Evolutionary conservation across 2,888 invertebrate genomes (phyloP), one percentile per base, ranked within the genome.

Genomic region (Mesoligia furuncula): DNA sequence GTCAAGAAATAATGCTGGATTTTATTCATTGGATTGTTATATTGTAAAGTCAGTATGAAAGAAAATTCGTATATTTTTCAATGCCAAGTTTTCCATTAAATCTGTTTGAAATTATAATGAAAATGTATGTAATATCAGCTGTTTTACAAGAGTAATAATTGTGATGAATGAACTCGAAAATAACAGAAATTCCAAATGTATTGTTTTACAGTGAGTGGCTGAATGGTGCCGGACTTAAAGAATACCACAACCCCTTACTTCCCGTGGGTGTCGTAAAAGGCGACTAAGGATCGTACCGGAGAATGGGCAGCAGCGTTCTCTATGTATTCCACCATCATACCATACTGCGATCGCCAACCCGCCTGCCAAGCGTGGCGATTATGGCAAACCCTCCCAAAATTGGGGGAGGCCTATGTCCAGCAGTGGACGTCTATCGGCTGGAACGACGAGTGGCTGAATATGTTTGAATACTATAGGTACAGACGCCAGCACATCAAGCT

Each of bases 1-100:
- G 36, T 73, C 11, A 27, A 64, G 13, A 73, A 31, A 78, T 72
- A 72, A 57, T 51, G 27, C 6, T 15, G 51, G 36, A 81, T 45
- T 75, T 51, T 70, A 73, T 85, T 73, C 20, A 54, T 83, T 71
- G 51, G 4, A 57, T 68, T 73, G 36, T 65, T 42, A 72, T 6
- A 59, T 54, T 65, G 27, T 51, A 39, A 85, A 31, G 15, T 48
- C n/a, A 13, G 1, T 20, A 51, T 42, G 11, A 48, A 48, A 71
- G 48, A 67, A 76, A 65, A 42, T 42, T 61, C 17, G 6, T 6
- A 59, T 13, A 27, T 42, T 27, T 72, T 45, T 5, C 59, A 72
- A 69, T 57, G 61, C 15, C 64, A 42, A 15, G 8, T 8, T 31
- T 51, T 31, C 24, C 36, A 24, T 15, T 1, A 11, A 45, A 84